Evolutionary conservation across 2,888 invertebrate genomes (phyloP).

Genomic region (Pseudanteris insignis): DNA sequence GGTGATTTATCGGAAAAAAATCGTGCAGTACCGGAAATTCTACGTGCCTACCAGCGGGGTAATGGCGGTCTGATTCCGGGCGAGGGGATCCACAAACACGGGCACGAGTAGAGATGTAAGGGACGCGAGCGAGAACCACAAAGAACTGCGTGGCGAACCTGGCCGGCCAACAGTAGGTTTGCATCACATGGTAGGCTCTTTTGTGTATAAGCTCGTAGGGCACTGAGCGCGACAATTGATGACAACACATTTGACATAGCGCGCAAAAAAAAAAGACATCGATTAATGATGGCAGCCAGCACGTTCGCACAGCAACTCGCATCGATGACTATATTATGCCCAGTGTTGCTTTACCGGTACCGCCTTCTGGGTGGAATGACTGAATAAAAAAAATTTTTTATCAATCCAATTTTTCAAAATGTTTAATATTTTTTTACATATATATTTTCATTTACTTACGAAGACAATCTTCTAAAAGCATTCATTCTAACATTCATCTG

Average conservation of each 20-base stretch:
- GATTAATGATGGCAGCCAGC: constrained; percentile 45
- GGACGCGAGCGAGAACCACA: constrained; percentile 30
- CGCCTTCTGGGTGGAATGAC: no score
- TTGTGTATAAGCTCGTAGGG: constrained; percentile 64
- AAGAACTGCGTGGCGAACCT: constrained; percentile 36
- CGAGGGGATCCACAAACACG: constrained; percentile 17
- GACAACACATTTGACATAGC: constrained; percentile 58
- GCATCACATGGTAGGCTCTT: constrained; percentile 62
- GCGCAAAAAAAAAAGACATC: constrained; percentile 37
- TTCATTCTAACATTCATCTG: no score
- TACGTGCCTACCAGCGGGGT: constrained; percentile 28
- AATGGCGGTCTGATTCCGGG: constrained; percentile 37
- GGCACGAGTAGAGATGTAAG: constrained; percentile 33
- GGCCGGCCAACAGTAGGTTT: constrained; percentile 56
- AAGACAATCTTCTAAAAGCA: no score
- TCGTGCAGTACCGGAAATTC: constrained; percentile 37
- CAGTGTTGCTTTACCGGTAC: not conserved
- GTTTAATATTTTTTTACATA: no score
- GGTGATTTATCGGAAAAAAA: no score
- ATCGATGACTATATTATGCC: constrained; percentile 2
- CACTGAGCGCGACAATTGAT: constrained; percentile 59
- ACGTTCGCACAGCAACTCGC: constrained; percentile 14
- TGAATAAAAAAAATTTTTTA: no score
- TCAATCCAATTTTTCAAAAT: no score
- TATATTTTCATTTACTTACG: no score